These are phyloP conservation scores for Aphyosemion australe DNA, from an alignment of 2,113 vertebrate genomes.

Conservation along the genomic window DNA sequence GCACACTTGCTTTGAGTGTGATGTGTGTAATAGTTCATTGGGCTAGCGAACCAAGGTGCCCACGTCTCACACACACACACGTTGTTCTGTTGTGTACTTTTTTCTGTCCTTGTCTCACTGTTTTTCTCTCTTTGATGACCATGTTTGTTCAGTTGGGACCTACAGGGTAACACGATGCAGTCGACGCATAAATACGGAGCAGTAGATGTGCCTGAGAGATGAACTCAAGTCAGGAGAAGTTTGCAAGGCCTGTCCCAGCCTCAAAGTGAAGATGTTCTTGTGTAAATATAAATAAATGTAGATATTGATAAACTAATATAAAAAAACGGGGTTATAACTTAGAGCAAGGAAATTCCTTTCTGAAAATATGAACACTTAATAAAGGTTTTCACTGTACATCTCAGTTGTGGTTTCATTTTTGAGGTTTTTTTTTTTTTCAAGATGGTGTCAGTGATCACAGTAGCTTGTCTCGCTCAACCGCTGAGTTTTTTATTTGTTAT, in stretches of 20 bases:
- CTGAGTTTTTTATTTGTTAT: no score
- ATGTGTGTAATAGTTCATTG: slow-evolving; percentile 43
- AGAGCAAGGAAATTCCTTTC: slow-evolving; percentile 53
- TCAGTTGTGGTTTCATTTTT: slow-evolving; percentile 9
- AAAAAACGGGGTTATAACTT: slow-evolving; percentile 35
- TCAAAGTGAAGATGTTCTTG: slow-evolving; percentile 58
- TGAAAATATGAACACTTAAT: slow-evolving; percentile 73
- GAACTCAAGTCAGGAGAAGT: slow-evolving; percentile 19
- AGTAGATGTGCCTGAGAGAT: slow-evolving; percentile 31
- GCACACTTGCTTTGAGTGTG: slow-evolving; percentile 41
- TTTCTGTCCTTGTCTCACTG: slow-evolving; percentile 42
- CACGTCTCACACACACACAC: slow-evolving; percentile 49
- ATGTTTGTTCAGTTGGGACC: slow-evolving; percentile 59
- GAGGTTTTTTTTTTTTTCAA: no score
- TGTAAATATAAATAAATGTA: slow-evolving; percentile 72
- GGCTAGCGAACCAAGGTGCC: slow-evolving; percentile 51
- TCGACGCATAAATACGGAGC: slow-evolving; percentile 7
- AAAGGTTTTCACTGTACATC: slow-evolving; percentile 77
- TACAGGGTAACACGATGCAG: slow-evolving; percentile 63
- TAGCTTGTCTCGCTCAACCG: no score
- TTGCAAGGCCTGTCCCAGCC: slow-evolving; percentile 58
- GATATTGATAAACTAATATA: slow-evolving; percentile 53
- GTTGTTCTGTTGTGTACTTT: slow-evolving; percentile 47
- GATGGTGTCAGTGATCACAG: no score
- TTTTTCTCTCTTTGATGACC: slow-evolving; percentile 37